Conservation (phyloP, 2,113 vertebrate genomes). For the Paracanthobrama guichenoti region DNA sequence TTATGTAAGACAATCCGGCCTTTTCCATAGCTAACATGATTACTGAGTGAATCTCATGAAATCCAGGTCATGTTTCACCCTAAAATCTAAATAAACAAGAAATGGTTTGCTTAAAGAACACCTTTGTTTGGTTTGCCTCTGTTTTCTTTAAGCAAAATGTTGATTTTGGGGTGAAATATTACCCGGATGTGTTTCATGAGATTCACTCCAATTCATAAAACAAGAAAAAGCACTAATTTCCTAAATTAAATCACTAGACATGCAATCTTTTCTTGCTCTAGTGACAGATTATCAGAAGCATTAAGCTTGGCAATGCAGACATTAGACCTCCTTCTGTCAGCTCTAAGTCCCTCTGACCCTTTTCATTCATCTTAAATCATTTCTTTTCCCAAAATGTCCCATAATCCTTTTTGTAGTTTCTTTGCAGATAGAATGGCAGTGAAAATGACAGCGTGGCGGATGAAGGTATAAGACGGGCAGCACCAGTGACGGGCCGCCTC, state of each 20-base stretch:
- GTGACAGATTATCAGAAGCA: conserved; percentile 48
- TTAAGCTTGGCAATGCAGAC: conserved; percentile 54
- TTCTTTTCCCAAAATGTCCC: conserved; percentile 40
- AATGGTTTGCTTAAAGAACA: not conserved
- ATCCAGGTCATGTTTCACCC: not conserved
- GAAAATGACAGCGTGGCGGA: conserved; percentile 69
- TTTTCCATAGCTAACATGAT: conserved; percentile 21
- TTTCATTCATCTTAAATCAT: not conserved
- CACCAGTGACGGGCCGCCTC: conserved; percentile 34
- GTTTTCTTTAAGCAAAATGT: not conserved
- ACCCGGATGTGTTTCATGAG: not conserved
- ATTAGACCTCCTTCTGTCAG: conserved; percentile 42
- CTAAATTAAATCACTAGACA: conserved; percentile 44
- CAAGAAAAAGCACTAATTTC: conserved; percentile 29
- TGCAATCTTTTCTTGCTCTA: conserved; percentile 42
- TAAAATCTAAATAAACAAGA: not conserved
- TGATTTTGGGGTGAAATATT: not conserved
- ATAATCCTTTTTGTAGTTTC: conserved; percentile 3
- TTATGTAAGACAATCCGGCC: conserved; percentile 42
- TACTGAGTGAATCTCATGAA: not conserved
- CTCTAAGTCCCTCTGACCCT: conserved; percentile 37
- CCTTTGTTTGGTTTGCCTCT: not conserved
- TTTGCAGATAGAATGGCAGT: conserved; percentile 52
- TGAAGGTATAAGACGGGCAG: conserved; percentile 66
- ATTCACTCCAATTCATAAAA: not conserved